A percentile compares a stretch with the other conserved stretches of the same genome.
phyloP scores from a whole-genome alignment of 2,113 vertebrate genomes.

The Jacana jacana region DNA sequence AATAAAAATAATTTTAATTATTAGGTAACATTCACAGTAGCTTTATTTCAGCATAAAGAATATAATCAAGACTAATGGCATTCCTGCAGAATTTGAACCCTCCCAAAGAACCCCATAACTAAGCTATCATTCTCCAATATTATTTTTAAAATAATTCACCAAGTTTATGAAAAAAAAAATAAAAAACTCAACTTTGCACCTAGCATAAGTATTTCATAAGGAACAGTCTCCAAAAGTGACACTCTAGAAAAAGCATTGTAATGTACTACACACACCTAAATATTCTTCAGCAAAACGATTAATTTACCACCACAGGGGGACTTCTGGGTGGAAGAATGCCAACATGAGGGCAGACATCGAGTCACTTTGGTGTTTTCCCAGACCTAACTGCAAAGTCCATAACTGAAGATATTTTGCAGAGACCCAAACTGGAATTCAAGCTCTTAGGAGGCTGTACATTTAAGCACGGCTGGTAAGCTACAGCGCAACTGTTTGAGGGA shows the following conservation, averaged over 20 bases:
- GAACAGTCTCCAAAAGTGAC: not conserved
- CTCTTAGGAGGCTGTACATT: not conserved
- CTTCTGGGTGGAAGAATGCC: not conserved
- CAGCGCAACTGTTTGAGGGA: conserved; percentile 8
- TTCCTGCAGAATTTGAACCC: not conserved
- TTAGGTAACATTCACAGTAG: not conserved
- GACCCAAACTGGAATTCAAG: not conserved
- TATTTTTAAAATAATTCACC: not conserved
- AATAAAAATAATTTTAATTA: not conserved
- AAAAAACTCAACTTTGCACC: not conserved
- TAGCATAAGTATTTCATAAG: not conserved
- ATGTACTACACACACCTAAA: not conserved
- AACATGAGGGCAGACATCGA: not conserved
- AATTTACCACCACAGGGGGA: not conserved
- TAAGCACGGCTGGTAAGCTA: not conserved
- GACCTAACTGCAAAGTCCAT: not conserved
- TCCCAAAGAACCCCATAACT: not conserved
- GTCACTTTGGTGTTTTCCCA: not conserved
- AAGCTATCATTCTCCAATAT: not conserved
- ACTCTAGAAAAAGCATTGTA: not conserved
- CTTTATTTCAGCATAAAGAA: not conserved
- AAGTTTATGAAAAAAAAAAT: not conserved
- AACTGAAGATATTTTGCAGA: not conserved
- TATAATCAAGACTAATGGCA: not conserved
- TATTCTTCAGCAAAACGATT: not conserved